Base-by-base conservation (phyloP, 2,113 vertebrate species). In the Brachyhypopomus gauderio region DNA sequence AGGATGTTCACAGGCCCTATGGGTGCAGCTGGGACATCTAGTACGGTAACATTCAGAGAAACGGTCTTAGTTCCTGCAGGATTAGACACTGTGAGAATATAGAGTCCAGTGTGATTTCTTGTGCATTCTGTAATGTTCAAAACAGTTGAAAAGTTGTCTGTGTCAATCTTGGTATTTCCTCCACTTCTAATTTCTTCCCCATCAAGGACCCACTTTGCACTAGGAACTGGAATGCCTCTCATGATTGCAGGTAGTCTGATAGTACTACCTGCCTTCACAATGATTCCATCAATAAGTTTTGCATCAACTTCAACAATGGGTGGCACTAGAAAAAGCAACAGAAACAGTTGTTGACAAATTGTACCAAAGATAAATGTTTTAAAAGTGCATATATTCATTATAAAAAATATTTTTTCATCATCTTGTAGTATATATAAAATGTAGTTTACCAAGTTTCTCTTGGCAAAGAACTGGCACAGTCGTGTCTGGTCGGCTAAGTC, bases 391-490 rank as follows among this genome's bases (percentile, higher is more conserved):
- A 75, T 27, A 55, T 66, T 36, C 41, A 45, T 2, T 38, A 23
- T 48, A 74, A 25, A 72, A 3, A 56, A 38, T 14, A 64, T 38
- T 14, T 34, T 23, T 52, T 20, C 45, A 20, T 75, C n/a, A 36
- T 60, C 20, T 36, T 78, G 60, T 0, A 5, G 4, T 8, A 72
- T n/a, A 45, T 8, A 27, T 2, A 38, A 69, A 38, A 71, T 3
- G 81, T 78, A 9, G 7, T 72, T 85, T 93, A 99, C 98, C 95
- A 85, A 99, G 90, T 90, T 98, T 99, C 91, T 99, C 98, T 88
- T 97, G 96, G 85, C 98, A 99, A 23, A 98, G 95, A 87, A 99
- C 96, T 69, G 98, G 97, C 85, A 99, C 91, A 22, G 98, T 99
- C 86, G 96, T 98, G 78, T 99, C 98, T 38, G 98, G 98, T 85